phyloP scores from a whole-genome alignment of 2,888 invertebrate species.

The Zhuqinia jingwanae region DNA sequence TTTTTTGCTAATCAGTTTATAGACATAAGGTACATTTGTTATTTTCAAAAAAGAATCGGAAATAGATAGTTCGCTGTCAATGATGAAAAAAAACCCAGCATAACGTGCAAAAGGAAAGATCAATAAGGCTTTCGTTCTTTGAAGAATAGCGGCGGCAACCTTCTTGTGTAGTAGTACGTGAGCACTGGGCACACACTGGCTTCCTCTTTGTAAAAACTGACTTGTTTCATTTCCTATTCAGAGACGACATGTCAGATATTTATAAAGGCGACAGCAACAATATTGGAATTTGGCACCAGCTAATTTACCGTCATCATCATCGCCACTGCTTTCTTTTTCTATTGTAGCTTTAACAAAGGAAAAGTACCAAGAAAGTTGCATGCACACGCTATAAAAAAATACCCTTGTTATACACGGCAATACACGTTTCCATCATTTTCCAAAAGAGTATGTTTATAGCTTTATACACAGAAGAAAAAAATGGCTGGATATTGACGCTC shows the following conservation, averaged over 20 bases:
- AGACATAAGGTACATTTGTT: no score
- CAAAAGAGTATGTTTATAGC: background rate
- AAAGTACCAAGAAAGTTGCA: background rate
- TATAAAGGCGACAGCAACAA: slow-evolving; percentile 13
- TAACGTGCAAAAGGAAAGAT: no score
- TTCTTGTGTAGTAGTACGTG: no score
- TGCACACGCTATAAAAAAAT: background rate
- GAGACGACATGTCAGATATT: slow-evolving; percentile 20
- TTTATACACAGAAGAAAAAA: background rate
- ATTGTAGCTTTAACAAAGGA: no score
- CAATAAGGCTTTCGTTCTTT: no score
- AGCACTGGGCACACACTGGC: background rate
- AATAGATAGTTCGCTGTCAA: no score
- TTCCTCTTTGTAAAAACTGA: background rate
- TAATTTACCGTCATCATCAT: background rate
- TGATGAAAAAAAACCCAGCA: no score
- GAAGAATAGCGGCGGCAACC: no score
- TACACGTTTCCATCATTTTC: background rate
- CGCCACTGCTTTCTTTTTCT: background rate
- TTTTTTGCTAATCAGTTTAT: no score
- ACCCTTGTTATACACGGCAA: background rate
- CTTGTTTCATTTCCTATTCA: slow-evolving; percentile 48
- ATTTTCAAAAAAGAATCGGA: no score
- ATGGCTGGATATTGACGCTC: background rate
- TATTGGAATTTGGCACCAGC: slow-evolving; percentile 34